phyloP scores from a whole-genome alignment of 2,888 invertebrate genomes.

The Monochamus alternatus region DNA sequence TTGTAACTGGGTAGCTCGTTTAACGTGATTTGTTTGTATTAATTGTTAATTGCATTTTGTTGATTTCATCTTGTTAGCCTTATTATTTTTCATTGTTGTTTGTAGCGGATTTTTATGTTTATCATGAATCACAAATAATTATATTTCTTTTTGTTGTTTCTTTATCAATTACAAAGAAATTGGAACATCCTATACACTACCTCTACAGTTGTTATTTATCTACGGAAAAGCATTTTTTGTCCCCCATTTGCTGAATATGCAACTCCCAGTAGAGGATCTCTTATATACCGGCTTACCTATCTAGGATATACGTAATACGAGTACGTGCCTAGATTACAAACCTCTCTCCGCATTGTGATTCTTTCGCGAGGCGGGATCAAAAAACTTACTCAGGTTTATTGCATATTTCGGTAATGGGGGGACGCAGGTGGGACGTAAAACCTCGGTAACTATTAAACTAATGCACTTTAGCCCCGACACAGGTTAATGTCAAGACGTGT shows the following conservation, averaged over 20 bases:
- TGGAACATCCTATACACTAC: too few relatives aligned
- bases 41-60: too few relatives aligned
- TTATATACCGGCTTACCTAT: slow-evolving; percentile 22
- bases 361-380: slow-evolving; percentile 14
- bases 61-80: too few relatives aligned
- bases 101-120: too few relatives aligned
- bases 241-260: slow-evolving; percentile 20
- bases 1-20: too few relatives aligned
- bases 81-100: too few relatives aligned
- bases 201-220: too few relatives aligned
- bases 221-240: slow-evolving; percentile 14
- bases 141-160: too few relatives aligned
- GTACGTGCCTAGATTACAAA: slow-evolving; percentile 22
- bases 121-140: too few relatives aligned
- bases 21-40: too few relatives aligned
- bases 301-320: slow-evolving; percentile 24
- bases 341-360: slow-evolving; percentile 7
- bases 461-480: slow-evolving; percentile 10
- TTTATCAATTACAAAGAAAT: too few relatives aligned
- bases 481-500: slow-evolving; percentile 13
- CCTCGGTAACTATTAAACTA: slow-evolving; percentile 20
- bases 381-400: slow-evolving; percentile 39
- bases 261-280: slow-evolving; percentile 18
- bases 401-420: slow-evolving; percentile 36
- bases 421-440: slow-evolving; percentile 24